Conservation (phyloP, 2,888 invertebrate genomes). For the Drosophila seclusa region DNA sequence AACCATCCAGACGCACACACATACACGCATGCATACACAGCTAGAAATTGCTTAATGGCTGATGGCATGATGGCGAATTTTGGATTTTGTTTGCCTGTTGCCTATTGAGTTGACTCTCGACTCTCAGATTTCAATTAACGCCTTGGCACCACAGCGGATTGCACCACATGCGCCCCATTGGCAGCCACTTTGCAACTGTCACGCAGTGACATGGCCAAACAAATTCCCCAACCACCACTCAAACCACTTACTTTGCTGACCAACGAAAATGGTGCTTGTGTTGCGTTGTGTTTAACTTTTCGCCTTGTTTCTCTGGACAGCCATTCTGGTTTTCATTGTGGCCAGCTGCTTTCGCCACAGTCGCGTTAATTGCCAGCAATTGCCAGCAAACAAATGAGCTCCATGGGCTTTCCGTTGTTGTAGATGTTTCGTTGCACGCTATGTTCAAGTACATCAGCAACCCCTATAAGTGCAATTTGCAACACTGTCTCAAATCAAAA, state of each 20-base stretch:
- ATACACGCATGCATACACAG: background rate
- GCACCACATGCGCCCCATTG: conserved; percentile 31
- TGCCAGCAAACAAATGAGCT: conserved; percentile 20
- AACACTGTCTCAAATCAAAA: background rate
- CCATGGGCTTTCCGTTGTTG: background rate
- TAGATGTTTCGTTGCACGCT: background rate
- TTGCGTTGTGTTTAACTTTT: conserved; percentile 4
- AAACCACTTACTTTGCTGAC: conserved; percentile 7
- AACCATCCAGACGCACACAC: conserved; percentile 52
- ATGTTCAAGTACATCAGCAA: background rate
- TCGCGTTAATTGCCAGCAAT: conserved; percentile 29
- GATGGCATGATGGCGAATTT: conserved; percentile 57
- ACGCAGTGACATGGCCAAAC: conserved; percentile 45
- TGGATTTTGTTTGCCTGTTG: conserved; percentile 33
- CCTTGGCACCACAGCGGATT: conserved; percentile 29
- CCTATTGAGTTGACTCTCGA: conserved; percentile 23
- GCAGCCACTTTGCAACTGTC: conserved; percentile 47
- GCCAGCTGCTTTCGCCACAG: conserved; percentile 27
- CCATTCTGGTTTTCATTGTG: conserved; percentile 28
- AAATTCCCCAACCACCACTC: background rate
- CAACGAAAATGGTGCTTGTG: conserved; percentile 22
- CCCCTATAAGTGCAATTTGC: background rate
- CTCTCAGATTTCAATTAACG: conserved; percentile 72
- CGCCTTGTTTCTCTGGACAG: conserved; percentile 17
- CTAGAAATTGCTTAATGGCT: conserved; percentile 60